These are phyloP conservation scores for Phyllotis vaccarum DNA, from an alignment of 2,797 vertebrate species.

Conservation along the genomic window DNA sequence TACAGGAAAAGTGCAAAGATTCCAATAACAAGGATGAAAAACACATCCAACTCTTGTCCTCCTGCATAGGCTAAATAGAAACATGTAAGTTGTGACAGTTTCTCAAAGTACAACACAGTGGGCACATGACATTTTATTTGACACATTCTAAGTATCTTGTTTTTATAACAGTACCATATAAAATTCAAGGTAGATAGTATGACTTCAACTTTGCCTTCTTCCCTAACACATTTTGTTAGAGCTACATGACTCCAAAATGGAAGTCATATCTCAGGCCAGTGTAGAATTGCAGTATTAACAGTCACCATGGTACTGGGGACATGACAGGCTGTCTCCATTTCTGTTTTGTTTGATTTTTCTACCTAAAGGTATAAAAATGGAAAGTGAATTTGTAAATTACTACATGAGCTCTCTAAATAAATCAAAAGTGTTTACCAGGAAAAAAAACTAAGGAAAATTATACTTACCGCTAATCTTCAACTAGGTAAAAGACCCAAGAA, in stretches of 20 bases:
- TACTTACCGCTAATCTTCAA: no score
- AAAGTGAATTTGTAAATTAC: slow-evolving; percentile 72
- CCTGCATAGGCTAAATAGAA: slow-evolving; percentile 22
- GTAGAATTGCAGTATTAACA: slow-evolving; percentile 73
- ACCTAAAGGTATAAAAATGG: slow-evolving; percentile 67
- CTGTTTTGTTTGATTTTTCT: slow-evolving; percentile 79
- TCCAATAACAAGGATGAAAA: slow-evolving; percentile 45
- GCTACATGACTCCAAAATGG: slow-evolving; percentile 59
- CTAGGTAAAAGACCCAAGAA: no score
- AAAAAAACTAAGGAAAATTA: no score
- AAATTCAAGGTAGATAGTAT: slow-evolving; percentile 63
- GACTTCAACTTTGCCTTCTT: slow-evolving; percentile 78
- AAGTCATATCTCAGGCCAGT: slow-evolving; percentile 61
- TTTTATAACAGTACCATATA: slow-evolving; percentile 67
- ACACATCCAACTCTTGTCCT: neutral
- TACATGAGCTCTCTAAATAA: slow-evolving; percentile 72
- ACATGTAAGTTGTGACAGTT: slow-evolving; percentile 61
- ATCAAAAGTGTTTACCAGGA: slow-evolving; percentile 62
- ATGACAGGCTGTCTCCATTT: slow-evolving; percentile 58
- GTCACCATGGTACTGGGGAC: slow-evolving; percentile 28
- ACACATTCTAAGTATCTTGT: slow-evolving; percentile 68
- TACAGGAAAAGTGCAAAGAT: neutral
- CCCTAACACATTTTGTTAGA: slow-evolving; percentile 81
- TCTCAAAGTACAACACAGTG: slow-evolving; percentile 63
- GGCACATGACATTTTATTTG: slow-evolving; percentile 65